phyloP scores from a whole-genome alignment of 2,888 invertebrate species.

The Hyles lineata region DNA sequence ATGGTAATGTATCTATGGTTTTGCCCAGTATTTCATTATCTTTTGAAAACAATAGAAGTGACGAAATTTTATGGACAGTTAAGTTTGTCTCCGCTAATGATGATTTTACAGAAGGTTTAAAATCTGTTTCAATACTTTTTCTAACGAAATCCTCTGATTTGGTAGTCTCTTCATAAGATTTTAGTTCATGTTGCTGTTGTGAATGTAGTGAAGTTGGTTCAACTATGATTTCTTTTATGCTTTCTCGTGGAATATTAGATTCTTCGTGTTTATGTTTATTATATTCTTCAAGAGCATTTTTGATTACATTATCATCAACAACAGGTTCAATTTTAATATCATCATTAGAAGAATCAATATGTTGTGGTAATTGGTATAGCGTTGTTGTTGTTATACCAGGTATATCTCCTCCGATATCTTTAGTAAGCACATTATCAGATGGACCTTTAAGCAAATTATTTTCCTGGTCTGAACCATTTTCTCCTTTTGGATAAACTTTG shows the following conservation, averaged over 20 bases:
- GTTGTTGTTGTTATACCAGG: neutral
- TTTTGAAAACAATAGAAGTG: neutral
- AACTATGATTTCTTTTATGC: neutral
- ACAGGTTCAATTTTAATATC: neutral
- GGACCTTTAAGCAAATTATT: neutral
- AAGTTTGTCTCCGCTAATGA: constrained; percentile 9
- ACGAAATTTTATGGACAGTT: neutral
- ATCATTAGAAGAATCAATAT: neutral
- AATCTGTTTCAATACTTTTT: neutral
- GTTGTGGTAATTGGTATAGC: neutral
- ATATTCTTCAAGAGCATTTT: neutral
- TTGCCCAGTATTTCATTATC: neutral
- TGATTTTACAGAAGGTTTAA: constrained; percentile 3
- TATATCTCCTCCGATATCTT: neutral
- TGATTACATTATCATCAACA: too few relatives aligned
- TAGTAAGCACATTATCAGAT: too few relatives aligned
- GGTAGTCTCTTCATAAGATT: neutral
- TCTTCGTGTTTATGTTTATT: neutral
- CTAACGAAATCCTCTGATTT: neutral
- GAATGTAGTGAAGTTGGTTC: too few relatives aligned
- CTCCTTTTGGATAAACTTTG: constrained; percentile 24
- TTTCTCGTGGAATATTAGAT: too few relatives aligned
- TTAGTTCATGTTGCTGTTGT: neutral
- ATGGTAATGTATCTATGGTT: neutral
- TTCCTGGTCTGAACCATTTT: neutral